Percentiles rank a stretch among this genome's conserved stretches.
phyloP scores from a whole-genome alignment of 2,888 invertebrate species.

The Salpingus planirostris region DNA sequence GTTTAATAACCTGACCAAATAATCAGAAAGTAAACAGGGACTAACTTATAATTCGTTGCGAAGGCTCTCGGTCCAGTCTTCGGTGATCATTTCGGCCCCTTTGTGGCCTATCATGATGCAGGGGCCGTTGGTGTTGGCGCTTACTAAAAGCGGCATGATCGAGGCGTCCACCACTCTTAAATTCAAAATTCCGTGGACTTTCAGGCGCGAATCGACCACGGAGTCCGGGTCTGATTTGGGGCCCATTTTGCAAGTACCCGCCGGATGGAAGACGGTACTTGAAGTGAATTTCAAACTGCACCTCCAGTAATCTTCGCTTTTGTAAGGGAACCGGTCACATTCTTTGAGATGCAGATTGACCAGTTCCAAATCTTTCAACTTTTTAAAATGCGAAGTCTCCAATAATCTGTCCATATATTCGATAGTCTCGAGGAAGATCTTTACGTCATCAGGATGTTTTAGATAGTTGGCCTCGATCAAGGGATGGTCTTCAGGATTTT shows the following conservation, averaged over 20 bases:
- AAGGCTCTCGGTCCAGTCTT: too few relatives aligned
- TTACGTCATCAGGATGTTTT: conserved; percentile 45
- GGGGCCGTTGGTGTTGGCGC: conserved; percentile 81
- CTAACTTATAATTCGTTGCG: too few relatives aligned
- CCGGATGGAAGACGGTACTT: conserved; percentile 75
- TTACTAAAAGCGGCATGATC: conserved; percentile 78
- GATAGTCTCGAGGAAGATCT: conserved; percentile 43
- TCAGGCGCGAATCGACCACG: conserved; percentile 70
- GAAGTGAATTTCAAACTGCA: too few relatives aligned
- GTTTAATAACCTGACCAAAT: too few relatives aligned
- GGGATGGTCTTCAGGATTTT: conserved; percentile 51
- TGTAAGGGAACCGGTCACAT: too few relatives aligned
- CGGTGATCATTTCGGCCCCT: conserved; percentile 79
- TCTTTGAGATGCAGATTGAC: conserved; percentile 29
- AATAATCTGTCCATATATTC: conserved; percentile 32
- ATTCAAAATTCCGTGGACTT: conserved; percentile 72
- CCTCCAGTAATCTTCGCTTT: too few relatives aligned
- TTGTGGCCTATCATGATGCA: conserved; percentile 87
- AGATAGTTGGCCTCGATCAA: conserved; percentile 56
- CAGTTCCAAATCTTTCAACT: conserved; percentile 35
- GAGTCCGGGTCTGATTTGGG: conserved; percentile 77
- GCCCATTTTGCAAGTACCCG: conserved; percentile 82
- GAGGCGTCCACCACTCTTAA: conserved; percentile 77
- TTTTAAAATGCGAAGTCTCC: conserved; percentile 38
- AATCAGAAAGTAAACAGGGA: too few relatives aligned